Base-by-base conservation (phyloP, 2,797 vertebrate genomes). In the Parauchenoglanis ngamensis region DNA sequence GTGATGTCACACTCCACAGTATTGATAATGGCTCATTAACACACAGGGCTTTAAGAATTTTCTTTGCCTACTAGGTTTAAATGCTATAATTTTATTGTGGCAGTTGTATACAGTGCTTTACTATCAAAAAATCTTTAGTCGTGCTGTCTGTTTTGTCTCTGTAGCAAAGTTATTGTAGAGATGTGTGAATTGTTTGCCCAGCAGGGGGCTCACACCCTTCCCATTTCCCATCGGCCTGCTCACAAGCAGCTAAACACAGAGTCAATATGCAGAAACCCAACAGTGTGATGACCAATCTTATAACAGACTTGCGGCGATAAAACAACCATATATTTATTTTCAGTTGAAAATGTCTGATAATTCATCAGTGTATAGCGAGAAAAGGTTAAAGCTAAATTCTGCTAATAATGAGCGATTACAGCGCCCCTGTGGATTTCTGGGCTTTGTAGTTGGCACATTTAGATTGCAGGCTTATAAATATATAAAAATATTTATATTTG, bases 401-500 rank as follows among this genome's bases (percentile, higher is more conserved):
- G 11, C n/a, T 21, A 10, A 57, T 54, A 78, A 56, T 17, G 10
- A 31, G 8, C 6, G 17, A 76, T 76, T n/a, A 54, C n/a, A 1
- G n/a, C 54, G 19, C 54, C n/a, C 8, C 28, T 79, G 46, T 79
- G 76, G 23, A 35, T 10, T 12, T 57, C 54, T 57, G 76, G 28
- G 76, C 54, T 79, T 79, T 79, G 28, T 35, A 35, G 54, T 35
- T 12, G 49, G 54, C 52, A 31, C 8, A 7, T 40, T 56, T 57
- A 79, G 13, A 56, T 19, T 23, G 28, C 28, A 80, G 56, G 28
- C 5, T 59, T 44, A 44, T 23, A 59, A 79, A 23, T 35, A 35
- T 59, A n/a, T n/a, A 81, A n/a, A 78, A n/a, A 25, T 79, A 13
- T 61, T 80, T 80, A n/a, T 46, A 54, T 77, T 78, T 57, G 52